Conservation (phyloP, 2,797 vertebrate species). For the Crenichthys baileyi region DNA sequence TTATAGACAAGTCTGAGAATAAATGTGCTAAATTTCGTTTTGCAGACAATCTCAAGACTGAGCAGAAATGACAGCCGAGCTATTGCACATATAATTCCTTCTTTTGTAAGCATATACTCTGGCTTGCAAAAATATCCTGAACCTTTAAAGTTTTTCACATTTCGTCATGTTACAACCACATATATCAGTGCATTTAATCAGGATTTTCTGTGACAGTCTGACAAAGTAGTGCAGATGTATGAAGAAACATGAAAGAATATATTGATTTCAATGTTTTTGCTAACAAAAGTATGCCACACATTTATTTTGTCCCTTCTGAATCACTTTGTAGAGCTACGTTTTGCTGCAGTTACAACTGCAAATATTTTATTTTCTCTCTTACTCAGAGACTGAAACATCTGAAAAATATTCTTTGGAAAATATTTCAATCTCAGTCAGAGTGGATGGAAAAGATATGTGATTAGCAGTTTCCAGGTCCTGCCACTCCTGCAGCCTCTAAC, state of each 20-base stretch:
- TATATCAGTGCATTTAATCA: not conserved
- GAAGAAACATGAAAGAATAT: not conserved
- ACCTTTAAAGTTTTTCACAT: not conserved
- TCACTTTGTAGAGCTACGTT: not conserved
- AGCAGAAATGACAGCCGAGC: slow-evolving; percentile 12
- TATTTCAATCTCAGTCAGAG: not conserved
- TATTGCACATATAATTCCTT: slow-evolving; percentile 23
- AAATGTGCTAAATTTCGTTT: slow-evolving; percentile 32
- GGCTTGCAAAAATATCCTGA: not conserved
- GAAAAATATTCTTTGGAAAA: not conserved
- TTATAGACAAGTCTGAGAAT: slow-evolving; percentile 20
- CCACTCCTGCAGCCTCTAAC: not conserved
- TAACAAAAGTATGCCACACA: not conserved
- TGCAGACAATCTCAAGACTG: slow-evolving; percentile 4
- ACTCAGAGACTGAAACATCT: not conserved
- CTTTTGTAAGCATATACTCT: slow-evolving; percentile 15
- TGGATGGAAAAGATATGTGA: not conserved
- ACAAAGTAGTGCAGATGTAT: not conserved
- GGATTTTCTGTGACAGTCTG: not conserved
- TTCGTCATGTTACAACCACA: not conserved
- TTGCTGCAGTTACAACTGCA: not conserved
- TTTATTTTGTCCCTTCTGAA: not conserved
- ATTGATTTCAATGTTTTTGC: not conserved
- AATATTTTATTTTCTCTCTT: not conserved
- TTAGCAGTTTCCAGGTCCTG: not conserved